These are phyloP conservation scores for Merluccius polli DNA, from an alignment of 2,797 vertebrate species.

Conservation along the genomic window DNA sequence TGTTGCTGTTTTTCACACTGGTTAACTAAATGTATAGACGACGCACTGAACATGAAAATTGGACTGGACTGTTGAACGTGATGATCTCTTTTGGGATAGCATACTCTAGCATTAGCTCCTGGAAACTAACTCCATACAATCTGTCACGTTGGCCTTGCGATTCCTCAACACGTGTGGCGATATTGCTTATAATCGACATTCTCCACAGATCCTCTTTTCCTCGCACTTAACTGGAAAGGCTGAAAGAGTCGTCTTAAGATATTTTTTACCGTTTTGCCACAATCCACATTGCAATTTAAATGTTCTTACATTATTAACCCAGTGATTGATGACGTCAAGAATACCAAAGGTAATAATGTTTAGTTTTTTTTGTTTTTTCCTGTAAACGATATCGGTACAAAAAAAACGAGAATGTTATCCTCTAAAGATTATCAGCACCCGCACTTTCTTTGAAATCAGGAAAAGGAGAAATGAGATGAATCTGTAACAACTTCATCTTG, in stretches of 20 bases:
- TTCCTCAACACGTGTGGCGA: not conserved
- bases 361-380: slow-evolving; percentile 15
- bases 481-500: slow-evolving; percentile 49
- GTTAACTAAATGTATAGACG: slow-evolving; percentile 5
- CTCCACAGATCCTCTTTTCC: not conserved
- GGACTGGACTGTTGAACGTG: not conserved
- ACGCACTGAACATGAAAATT: not conserved
- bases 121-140: not conserved
- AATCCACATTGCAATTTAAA: slow-evolving; percentile 3
- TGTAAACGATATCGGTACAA: slow-evolving; percentile 4
- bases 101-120: not conserved
- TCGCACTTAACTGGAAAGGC: not conserved
- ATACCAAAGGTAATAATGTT: not conserved
- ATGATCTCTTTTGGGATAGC: not conserved
- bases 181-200: not conserved
- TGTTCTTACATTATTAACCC: not conserved
- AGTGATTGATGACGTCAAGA: not conserved
- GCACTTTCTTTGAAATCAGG: slow-evolving; percentile 77
- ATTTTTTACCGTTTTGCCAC: not conserved
- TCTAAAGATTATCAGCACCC: slow-evolving; percentile 62
- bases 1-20: slow-evolving; percentile 1
- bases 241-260: not conserved
- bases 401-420: slow-evolving; percentile 40
- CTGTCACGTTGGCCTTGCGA: not conserved
- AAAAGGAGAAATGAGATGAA: slow-evolving; percentile 41